Base-by-base conservation (phyloP, 2,797 vertebrate species). In the Peromyscus aztecus region DNA sequence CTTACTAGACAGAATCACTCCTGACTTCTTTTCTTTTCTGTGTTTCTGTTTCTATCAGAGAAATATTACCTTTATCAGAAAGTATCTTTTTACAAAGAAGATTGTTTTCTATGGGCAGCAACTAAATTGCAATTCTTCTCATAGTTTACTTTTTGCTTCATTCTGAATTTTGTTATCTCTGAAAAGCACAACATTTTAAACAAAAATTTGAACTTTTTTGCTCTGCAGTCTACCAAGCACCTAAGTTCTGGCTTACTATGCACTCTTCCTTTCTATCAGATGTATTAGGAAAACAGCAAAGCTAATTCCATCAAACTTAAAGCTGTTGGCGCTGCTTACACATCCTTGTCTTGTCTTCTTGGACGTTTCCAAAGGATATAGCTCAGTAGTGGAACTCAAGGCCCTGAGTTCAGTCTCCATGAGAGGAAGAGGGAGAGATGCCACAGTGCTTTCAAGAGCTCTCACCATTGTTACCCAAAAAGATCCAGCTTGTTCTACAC, bases 91-190 rank as follows among this genome's bases (percentile, higher is more conserved):
- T 73, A 89, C 65, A 94, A 89, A 97, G 85, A 95, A 89, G 17
- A 16, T 83, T 73, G 19, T 71, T 57, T 88, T 76, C n/a, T 57
- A 3, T 88, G 80, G 40, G 40, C 46, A 31, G 9, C 27, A 91
- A 65, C 37, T 96, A 77, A 97, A 95, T 57, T 91, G 93, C 91
- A 57, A 23, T 92, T 86, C 40, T 80, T 95, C 93, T 95, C 86
- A 77, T 57, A 65, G 10, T 78, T 94, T 94, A 12, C 31, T 90
- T 86, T 93, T 94, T 77, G 52, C 73, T 76, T 71, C 34, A 37
- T 49, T 84, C n/a, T 81, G 16, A 71, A 89, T 95, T 83, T 37
- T 59, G 40, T 69, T 94, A 46, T 55, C 27, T 90, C 55, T 97
- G 80, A 82, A 78, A 95, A 93, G 27, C 88, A 49, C 43, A n/a